Evolutionary conservation across 2,888 invertebrate species (phyloP).

Genomic region (Drosophila macrospina): DNA sequence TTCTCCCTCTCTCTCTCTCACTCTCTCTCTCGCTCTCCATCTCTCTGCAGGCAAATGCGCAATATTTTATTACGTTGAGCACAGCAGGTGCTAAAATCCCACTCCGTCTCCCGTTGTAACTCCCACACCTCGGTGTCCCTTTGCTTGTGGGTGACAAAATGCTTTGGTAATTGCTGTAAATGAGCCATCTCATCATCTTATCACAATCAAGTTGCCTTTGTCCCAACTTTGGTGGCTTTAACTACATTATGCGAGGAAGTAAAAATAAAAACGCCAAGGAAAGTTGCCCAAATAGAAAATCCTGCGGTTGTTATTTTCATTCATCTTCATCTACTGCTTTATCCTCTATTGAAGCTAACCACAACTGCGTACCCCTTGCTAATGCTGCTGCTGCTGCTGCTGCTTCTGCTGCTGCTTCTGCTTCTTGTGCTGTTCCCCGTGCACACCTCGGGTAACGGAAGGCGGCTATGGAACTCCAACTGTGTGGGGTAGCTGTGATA

Average conservation of each 20-base stretch:
- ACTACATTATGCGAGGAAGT: conserved; percentile 53
- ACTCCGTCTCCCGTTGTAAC: background rate
- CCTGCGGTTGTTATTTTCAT: conserved; percentile 38
- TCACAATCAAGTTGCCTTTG: conserved; percentile 70
- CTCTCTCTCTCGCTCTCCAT: too few species aligned
- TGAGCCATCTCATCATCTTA: conserved; percentile 53
- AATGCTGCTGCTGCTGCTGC: background rate
- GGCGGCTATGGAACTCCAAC: conserved; percentile 49
- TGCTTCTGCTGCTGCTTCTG: background rate
- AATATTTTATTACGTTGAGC: conserved; percentile 37
- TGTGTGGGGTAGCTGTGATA: conserved; percentile 76
- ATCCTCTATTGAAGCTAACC: conserved; percentile 29
- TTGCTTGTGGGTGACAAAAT: conserved; percentile 67
- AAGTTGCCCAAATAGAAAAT: conserved; percentile 40
- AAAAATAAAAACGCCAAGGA: conserved; percentile 21
- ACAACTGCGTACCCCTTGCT: conserved; percentile 29
- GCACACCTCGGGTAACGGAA: background rate
- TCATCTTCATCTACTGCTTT: background rate
- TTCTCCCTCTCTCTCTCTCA: background rate
- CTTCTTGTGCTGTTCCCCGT: too few species aligned
- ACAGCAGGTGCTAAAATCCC: conserved; percentile 64
- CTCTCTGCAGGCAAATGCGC: conserved; percentile 28
- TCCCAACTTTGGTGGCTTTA: conserved; percentile 40
- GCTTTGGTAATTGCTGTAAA: conserved; percentile 72
- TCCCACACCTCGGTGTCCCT: background rate